These are phyloP conservation scores for Antheraea assamensis DNA, from an alignment of 2,888 invertebrate genomes.

Conservation along the genomic window DNA sequence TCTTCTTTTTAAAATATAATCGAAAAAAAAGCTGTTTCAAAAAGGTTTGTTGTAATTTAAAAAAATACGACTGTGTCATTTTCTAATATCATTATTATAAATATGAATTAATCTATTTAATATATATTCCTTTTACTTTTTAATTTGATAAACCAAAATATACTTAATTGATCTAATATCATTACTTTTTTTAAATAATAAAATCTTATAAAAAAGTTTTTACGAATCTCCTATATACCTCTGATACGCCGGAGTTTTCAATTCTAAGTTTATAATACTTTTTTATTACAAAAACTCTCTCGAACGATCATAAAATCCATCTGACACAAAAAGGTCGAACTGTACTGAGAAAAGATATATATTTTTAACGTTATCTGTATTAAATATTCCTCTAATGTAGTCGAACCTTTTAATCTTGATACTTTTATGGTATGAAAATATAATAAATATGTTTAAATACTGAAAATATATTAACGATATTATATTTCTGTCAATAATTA, in stretches of 20 bases:
- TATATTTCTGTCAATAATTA: too few relatives aligned
- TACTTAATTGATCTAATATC: background rate
- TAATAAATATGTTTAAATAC: background rate
- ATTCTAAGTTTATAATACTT: background rate
- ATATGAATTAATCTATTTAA: background rate
- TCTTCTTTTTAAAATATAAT: background rate
- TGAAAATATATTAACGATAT: too few relatives aligned
- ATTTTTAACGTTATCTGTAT: background rate
- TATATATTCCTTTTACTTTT: too few relatives aligned
- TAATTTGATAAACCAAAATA: background rate
- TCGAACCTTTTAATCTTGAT: background rate
- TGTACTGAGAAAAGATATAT: background rate
- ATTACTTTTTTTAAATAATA: background rate
- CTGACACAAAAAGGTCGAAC: background rate
- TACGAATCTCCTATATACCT: background rate
- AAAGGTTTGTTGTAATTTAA: background rate
- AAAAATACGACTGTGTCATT: background rate
- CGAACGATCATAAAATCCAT: conserved; percentile 1
- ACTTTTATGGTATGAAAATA: background rate
- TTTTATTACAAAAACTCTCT: conserved; percentile 4
- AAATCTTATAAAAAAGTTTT: background rate
- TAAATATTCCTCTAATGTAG: background rate
- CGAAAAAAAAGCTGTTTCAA: background rate
- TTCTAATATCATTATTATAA: background rate
- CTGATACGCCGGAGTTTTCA: background rate